These are phyloP conservation scores for Diplogasteroides magnus DNA, from an alignment of 1,140 invertebrate genomes.

Conservation along the genomic window DNA sequence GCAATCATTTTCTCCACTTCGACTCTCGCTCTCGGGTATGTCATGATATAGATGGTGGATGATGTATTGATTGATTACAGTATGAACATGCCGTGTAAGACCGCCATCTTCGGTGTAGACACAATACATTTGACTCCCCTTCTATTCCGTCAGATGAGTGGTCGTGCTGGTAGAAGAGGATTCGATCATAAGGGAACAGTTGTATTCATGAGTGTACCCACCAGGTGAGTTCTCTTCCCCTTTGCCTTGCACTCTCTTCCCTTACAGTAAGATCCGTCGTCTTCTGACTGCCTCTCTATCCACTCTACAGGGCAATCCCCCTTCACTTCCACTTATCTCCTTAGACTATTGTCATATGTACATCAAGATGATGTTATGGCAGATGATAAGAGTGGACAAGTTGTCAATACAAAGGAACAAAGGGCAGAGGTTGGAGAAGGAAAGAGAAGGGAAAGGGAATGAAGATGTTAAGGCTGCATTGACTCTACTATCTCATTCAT, in stretches of 20 bases:
- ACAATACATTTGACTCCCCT: slow-evolving; percentile 50
- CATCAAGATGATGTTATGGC: slow-evolving; percentile 39
- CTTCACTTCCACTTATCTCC: slow-evolving; percentile 49
- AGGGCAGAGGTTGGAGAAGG: no score
- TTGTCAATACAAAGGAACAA: no score
- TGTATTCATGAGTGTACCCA: slow-evolving; percentile 53
- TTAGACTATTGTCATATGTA: slow-evolving; percentile 44
- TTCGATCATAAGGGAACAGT: slow-evolving; percentile 54
- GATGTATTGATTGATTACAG: slow-evolving; percentile 35
- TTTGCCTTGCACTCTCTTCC: slow-evolving; percentile 8
- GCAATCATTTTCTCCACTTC: slow-evolving; percentile 52
- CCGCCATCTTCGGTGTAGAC: slow-evolving; percentile 54
- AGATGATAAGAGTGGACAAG: slow-evolving; percentile 1
- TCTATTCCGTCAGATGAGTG: slow-evolving; percentile 53
- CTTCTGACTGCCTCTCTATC: slow-evolving; percentile 50
- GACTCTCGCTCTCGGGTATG: slow-evolving; percentile 47
- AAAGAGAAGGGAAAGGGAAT: no score
- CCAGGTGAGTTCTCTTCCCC: slow-evolving; percentile 29
- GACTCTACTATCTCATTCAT: slow-evolving; percentile 43
- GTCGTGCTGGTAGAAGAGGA: slow-evolving; percentile 53
- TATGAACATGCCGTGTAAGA: slow-evolving; percentile 56
- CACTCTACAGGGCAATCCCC: slow-evolving; percentile 51
- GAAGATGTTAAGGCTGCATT: slow-evolving; percentile 31
- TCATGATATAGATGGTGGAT: background rate
- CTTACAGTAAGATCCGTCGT: slow-evolving; percentile 50